These are phyloP conservation scores for Eulimnadia texana DNA, from an alignment of 1,140 invertebrate species.

Conservation along the genomic window DNA sequence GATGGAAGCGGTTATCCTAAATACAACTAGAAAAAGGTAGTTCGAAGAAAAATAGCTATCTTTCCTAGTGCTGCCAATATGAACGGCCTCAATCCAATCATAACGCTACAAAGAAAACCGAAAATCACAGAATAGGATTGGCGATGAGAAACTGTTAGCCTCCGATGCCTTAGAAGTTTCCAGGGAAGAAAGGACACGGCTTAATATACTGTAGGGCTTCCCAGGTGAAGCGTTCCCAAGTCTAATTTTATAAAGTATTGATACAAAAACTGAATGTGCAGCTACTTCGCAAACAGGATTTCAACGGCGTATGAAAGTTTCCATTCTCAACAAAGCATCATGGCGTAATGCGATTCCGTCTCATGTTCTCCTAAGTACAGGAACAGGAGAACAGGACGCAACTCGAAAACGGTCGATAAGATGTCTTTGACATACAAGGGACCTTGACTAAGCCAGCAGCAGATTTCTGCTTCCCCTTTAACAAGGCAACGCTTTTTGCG, in stretches of 20 bases:
- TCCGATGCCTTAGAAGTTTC: background rate
- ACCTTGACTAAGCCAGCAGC: background rate
- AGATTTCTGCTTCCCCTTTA: background rate
- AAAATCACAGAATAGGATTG: background rate
- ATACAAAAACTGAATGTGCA: background rate
- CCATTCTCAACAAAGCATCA: background rate
- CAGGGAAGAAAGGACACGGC: background rate
- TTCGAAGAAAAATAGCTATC: too few relatives aligned
- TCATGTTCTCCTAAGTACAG: too few relatives aligned
- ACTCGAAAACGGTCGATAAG: background rate
- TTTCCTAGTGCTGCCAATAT: background rate
- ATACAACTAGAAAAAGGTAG: background rate
- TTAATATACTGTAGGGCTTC: background rate
- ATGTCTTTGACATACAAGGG: background rate
- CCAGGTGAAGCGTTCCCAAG: background rate
- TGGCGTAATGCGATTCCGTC: background rate
- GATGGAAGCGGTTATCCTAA: too few relatives aligned
- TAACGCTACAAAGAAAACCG: background rate
- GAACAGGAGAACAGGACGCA: too few relatives aligned
- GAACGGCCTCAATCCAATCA: background rate
- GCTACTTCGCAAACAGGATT: background rate
- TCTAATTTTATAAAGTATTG: too few relatives aligned
- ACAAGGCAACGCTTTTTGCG: background rate
- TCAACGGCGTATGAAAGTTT: background rate
- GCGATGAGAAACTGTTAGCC: background rate